Percentiles rank a stretch among this genome's conserved stretches.
Evolutionary conservation across 2,797 vertebrate genomes (phyloP).

Genomic region (Urophycis tenuis): DNA sequence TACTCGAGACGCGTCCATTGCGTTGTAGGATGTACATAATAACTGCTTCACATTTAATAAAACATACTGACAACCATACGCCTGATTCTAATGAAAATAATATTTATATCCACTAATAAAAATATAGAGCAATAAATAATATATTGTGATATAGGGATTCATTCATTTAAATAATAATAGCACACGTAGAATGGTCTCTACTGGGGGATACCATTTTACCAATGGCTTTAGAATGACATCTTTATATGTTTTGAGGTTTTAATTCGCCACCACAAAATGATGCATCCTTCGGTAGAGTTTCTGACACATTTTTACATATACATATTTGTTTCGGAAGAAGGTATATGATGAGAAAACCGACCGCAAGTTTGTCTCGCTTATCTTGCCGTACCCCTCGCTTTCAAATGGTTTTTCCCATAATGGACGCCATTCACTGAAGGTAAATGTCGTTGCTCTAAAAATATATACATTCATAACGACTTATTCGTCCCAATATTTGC

Average conservation of each 20-base stretch:
- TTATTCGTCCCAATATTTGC: fast-evolving
- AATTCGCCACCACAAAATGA: not conserved
- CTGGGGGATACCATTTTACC: constrained; percentile 47
- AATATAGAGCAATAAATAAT: not conserved
- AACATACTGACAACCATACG: not conserved
- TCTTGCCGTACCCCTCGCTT: not conserved
- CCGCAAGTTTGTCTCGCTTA: not conserved
- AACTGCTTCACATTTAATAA: not conserved
- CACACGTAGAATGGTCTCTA: constrained; percentile 34
- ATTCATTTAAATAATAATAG: not conserved
- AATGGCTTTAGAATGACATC: not conserved
- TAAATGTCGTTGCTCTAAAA: constrained; percentile 57
- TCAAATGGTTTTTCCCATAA: constrained; percentile 60
- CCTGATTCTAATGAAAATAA: not conserved
- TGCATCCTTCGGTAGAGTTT: fast-evolving
- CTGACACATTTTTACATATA: not conserved
- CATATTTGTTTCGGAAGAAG: not conserved
- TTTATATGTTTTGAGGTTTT: not conserved
- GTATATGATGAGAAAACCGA: not conserved
- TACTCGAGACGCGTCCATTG: not conserved
- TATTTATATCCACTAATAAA: not conserved
- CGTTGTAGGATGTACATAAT: not conserved
- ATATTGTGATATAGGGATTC: not conserved
- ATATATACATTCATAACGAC: not conserved
- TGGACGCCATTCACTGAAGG: constrained; percentile 66